These are phyloP conservation scores for Orthosia gothica DNA, from an alignment of 2,888 invertebrate species.

Conservation along the genomic window DNA sequence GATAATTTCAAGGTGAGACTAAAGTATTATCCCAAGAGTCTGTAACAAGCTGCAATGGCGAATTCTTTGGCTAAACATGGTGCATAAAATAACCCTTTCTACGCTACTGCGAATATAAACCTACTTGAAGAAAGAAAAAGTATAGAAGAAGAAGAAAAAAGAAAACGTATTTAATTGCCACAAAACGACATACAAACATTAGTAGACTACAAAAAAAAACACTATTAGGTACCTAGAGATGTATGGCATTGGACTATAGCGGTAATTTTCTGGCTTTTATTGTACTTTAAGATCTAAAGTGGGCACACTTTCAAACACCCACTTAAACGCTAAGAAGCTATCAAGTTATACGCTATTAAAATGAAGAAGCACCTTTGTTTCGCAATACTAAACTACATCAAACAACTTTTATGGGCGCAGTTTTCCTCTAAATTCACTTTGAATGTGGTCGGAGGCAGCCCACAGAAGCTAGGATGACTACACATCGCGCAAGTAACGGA, in stretches of 20 bases:
- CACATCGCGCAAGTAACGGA: conserved; percentile 41
- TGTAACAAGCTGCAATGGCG: neutral
- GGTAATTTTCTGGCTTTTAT: conserved; percentile 3
- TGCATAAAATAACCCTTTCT: neutral
- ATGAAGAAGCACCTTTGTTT: conserved; percentile 43
- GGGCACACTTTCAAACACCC: neutral
- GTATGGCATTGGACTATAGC: too few species aligned
- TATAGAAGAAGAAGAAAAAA: too few species aligned
- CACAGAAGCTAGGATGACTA: conserved; percentile 44
- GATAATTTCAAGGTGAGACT: neutral
- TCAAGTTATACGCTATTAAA: conserved; percentile 38
- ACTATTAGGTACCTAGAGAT: too few species aligned
- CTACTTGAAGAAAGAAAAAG: too few species aligned
- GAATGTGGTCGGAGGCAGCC: conserved; percentile 53
- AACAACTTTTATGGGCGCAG: conserved; percentile 45
- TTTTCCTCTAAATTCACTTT: conserved; percentile 64
- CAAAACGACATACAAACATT: too few species aligned
- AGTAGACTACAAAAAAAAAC: too few species aligned
- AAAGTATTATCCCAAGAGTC: neutral
- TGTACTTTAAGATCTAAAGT: conserved; percentile 22
- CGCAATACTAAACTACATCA: conserved; percentile 57
- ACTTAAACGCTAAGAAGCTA: conserved; percentile 21
- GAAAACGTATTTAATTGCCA: too few species aligned
- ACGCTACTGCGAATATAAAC: too few species aligned
- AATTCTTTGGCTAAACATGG: neutral